phyloP scores from a whole-genome alignment of 2,113 vertebrate genomes.

The Tachuris rubrigastra region DNA sequence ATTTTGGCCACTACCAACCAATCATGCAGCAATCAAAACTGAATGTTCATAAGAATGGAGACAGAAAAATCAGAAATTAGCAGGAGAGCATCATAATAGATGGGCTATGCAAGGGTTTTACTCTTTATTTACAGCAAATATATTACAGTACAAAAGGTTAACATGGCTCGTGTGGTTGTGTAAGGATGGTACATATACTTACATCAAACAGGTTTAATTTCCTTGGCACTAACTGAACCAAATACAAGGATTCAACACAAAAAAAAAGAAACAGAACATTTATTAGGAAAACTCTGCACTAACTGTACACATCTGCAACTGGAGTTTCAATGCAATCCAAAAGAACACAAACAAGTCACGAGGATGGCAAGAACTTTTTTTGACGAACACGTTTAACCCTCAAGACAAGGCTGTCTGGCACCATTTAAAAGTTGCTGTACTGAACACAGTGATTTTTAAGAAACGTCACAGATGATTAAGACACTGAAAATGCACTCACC shows the following conservation, averaged over 20 bases:
- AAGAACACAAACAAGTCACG: slow-evolving; percentile 31
- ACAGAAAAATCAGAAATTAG: not conserved
- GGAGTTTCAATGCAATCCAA: slow-evolving; percentile 14
- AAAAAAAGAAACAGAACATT: slow-evolving; percentile 30
- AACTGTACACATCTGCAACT: slow-evolving; percentile 20
- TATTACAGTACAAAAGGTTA: slow-evolving; percentile 55
- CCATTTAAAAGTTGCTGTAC: slow-evolving; percentile 16
- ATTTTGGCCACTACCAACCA: not conserved
- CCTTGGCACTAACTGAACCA: not conserved
- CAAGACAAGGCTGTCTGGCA: slow-evolving; percentile 31
- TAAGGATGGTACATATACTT: not conserved
- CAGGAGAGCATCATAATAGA: not conserved
- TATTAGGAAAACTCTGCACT: slow-evolving; percentile 15
- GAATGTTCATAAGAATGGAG: not conserved
- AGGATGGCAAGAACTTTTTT: not conserved
- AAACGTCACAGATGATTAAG: slow-evolving; percentile 31
- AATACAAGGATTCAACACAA: not conserved
- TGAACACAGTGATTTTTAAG: slow-evolving; percentile 22
- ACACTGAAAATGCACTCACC: slow-evolving; percentile 21
- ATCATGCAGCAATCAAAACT: not conserved
- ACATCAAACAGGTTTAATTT: slow-evolving; percentile 13
- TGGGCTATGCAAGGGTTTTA: not conserved
- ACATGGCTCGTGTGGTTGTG: not conserved
- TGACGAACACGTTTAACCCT: not conserved
- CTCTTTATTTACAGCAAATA: slow-evolving; percentile 67